Base-by-base conservation (phyloP, 2,113 vertebrate genomes). In the Heloderma charlesbogerti region DNA sequence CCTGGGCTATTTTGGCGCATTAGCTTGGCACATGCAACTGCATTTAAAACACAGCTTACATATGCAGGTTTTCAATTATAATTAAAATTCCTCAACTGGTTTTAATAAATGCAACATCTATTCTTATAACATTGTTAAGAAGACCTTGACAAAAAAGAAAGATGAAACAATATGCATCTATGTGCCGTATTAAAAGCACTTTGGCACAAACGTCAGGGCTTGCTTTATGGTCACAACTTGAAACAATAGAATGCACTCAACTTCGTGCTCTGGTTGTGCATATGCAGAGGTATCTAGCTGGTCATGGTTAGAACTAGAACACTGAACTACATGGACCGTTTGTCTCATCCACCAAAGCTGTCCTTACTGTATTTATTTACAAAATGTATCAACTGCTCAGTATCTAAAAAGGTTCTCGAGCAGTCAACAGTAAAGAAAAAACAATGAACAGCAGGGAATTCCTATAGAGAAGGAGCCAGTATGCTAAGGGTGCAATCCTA, bases 11-110 rank as follows among this genome's bases (percentile, higher is more conserved):
- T 95, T 95, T 93, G 91, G 88, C 72, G 93, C 89, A 93, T 94
- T 95, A 96, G 93, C 48, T 88, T 94, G 92, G 91, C 88, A 88
- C 34, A 90, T n/a, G n/a, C 91, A 95, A 91, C 82, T 91, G 89
- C 88, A 89, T 89, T 93, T 93, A 84, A 94, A 92, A 85, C 91
- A 91, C 60, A 86, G 37, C 91, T 95, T 93, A 88, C 94, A 92
- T 93, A 51, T 79, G 20, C 84, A 94, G 57, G 78, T 91, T 93
- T 95, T 91, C 92, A 89, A n/a, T 83, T 91, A 91, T 18, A 74
- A 86, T 72, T 85, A 91, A 74, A 91, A 63, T 16, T 88, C 85
- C 81, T 90, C 81, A 77, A 72, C 51, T 63, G 45, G 22, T 43
- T 94, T 91, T 85, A 31, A 37, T 79, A 87, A 37, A 34, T 40